Base-by-base conservation (phyloP, 2,888 invertebrate genomes). In the Apamea epomidion region DNA sequence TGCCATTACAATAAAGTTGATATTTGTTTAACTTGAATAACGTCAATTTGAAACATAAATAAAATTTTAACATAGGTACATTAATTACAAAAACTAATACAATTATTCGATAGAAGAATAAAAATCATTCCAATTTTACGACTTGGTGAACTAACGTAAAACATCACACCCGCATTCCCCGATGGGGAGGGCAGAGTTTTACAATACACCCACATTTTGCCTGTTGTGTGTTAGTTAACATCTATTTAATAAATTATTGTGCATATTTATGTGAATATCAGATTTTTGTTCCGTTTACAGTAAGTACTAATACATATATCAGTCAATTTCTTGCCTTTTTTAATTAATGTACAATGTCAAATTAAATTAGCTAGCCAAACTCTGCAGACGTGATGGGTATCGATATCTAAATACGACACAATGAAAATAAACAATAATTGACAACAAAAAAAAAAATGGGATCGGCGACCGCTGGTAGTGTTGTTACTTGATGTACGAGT, bases 231-330 rank as follows among this genome's bases (percentile, higher is more conserved):
- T 64, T 29, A 16, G 25, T 37, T n/a, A 48, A 32, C 25, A 67
- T 62, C 54, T 54, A 18, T 37, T 48, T 75, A 51, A 54, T 42
- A n/a, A 70, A 5, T 67, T n/a, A 83, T 83, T 83, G 83, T 82
- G 82, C 83, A 67, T 73, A 70, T 14, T 16, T 71, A 70, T 45
- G n/a, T 68, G 29, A 54, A 21, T 25, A 60, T 71, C 25, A 60
- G 54, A 75, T 74, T 58, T 6, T 65, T 65, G 29, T 65, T 82
- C 67, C 12, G 21, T 29, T 32, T n/a, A 72, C 0, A 68, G 74
- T 82, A 82, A 82, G 82, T 82, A 82, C 82, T 71, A 74, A 62
- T 45, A 77, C 37, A 70, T 82, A 77, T 45, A 70, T 82, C 82
- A 82, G 82, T 77, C 75, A 65, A 48, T 67, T 51, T 64, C 14